A percentile compares a stretch with the other conserved stretches of the same genome.
Conservation (phyloP, 92 coral and sea anemone species). For the Isaurus tuberculatus region DNA sequence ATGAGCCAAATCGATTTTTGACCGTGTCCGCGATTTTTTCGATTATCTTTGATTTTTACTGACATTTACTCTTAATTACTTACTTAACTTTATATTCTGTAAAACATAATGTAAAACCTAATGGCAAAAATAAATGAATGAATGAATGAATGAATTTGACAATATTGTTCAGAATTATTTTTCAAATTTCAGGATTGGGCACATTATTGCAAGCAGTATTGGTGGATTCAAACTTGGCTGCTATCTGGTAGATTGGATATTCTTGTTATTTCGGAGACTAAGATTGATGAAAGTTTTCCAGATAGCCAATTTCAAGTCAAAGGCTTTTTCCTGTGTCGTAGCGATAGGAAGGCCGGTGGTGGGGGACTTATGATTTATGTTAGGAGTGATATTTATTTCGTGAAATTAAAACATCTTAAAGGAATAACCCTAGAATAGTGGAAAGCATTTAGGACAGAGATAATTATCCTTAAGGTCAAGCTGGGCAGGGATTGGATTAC, state of each 20-base stretch:
- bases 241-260: constrained; percentile 41
- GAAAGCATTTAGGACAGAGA: constrained; percentile 22
- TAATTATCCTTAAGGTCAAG: constrained; percentile 27
- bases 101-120: no score
- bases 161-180: not conserved
- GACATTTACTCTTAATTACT: no score
- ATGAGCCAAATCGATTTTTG: no score
- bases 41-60: no score
- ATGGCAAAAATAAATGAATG: no score
- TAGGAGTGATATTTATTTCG: constrained; percentile 37
- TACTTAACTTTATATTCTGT: no score
- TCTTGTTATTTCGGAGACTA: constrained; percentile 58
- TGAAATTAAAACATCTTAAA: constrained; percentile 25
- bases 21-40: no score
- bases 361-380: constrained; percentile 55
- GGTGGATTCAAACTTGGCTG: constrained; percentile 58
- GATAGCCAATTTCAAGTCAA: constrained; percentile 54
- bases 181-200: constrained; percentile 47
- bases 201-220: constrained; percentile 52
- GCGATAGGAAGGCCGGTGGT: constrained; percentile 60
- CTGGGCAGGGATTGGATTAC: constrained; percentile 39
- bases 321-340: constrained; percentile 57
- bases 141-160: no score
- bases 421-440: not conserved
- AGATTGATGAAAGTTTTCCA: constrained; percentile 52